Conservation (phyloP, 2,113 vertebrate species). For the Carlito syrichta region DNA sequence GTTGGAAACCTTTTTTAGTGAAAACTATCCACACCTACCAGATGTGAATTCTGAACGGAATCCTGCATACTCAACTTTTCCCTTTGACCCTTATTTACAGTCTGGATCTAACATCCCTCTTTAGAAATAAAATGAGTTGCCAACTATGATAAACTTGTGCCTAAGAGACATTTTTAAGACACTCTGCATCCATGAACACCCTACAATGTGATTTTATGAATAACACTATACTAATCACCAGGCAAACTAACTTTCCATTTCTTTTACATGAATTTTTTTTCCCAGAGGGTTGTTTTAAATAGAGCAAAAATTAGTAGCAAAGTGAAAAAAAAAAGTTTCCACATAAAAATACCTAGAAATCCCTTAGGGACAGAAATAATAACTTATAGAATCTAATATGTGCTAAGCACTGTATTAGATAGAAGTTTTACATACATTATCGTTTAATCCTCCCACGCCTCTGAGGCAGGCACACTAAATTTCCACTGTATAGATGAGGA, state of each 20-base stretch:
- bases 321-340: neutral
- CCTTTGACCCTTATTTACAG: conserved; percentile 51
- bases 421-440: neutral
- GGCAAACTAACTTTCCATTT: conserved; percentile 48
- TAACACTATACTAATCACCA: neutral
- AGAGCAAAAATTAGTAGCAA: conserved; percentile 44
- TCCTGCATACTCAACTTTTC: conserved; percentile 49
- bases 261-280: conserved; percentile 17
- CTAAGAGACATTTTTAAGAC: conserved; percentile 46
- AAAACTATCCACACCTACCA: conserved; percentile 72
- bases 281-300: conserved; percentile 19
- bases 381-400: neutral
- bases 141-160: conserved; percentile 52
- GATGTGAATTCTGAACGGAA: conserved; percentile 68
- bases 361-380: neutral
- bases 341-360: neutral
- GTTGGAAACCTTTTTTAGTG: conserved; percentile 51
- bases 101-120: conserved; percentile 44
- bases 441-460: neutral
- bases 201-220: conserved; percentile 23
- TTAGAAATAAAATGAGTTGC: conserved; percentile 14
- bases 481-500: neutral
- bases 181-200: conserved; percentile 39
- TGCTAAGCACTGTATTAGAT: neutral
- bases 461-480: neutral